These are phyloP conservation scores for Poeciliopsis gracilis DNA, from an alignment of 2,797 vertebrate genomes.

Conservation along the genomic window DNA sequence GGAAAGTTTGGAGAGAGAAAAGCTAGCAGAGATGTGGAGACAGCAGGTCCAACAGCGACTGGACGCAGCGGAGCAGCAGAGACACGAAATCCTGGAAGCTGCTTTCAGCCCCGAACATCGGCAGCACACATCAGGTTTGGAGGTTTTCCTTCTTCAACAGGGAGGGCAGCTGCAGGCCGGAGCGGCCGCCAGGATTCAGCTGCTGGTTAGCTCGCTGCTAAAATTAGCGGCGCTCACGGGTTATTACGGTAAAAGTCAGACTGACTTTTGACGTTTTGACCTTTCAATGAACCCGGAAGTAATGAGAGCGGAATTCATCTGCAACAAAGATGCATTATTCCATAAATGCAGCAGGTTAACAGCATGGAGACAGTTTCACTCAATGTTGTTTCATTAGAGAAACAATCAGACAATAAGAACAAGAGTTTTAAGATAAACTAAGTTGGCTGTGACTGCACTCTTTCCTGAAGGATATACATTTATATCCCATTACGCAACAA, in stretches of 20 bases:
- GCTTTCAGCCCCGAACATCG: constrained; percentile 1
- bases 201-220: neutral
- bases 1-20: neutral
- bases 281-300: neutral
- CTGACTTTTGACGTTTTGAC: neutral
- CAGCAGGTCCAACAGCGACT: constrained; percentile 1
- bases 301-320: neutral
- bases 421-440: no score
- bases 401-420: no score
- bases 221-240: neutral
- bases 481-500: no score
- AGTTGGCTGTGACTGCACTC: no score
- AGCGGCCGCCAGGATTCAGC: neutral
- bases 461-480: no score
- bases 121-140: neutral
- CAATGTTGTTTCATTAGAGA: no score
- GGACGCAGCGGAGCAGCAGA: neutral
- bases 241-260: neutral
- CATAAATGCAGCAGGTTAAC: no score
- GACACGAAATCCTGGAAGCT: neutral
- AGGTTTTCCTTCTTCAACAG: neutral
- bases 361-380: no score
- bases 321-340: neutral
- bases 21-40: neutral
- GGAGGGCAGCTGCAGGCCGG: neutral